phyloP scores from a whole-genome alignment of 2,797 vertebrate species.

The Cuculus canorus region DNA sequence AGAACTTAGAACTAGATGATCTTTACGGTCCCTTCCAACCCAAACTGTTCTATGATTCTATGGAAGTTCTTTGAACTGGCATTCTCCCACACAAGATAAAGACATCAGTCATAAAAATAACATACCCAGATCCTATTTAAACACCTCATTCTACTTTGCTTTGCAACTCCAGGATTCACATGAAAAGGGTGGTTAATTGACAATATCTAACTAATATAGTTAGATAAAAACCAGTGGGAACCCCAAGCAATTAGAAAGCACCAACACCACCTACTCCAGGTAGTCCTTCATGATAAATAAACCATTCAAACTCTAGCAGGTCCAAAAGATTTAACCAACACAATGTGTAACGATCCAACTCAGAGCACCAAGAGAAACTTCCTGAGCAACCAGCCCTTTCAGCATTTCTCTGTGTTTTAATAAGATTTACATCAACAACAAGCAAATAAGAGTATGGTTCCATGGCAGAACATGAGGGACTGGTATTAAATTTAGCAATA shows the following conservation, averaged over 20 bases:
- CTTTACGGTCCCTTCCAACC: no score
- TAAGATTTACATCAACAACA: slow-evolving; percentile 2
- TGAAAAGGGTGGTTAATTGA: not conserved
- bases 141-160: not conserved
- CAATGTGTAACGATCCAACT: not conserved
- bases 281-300: not conserved
- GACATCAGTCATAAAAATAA: not conserved
- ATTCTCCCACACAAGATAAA: not conserved
- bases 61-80: not conserved
- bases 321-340: not conserved
- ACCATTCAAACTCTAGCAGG: not conserved
- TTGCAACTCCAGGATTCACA: not conserved
- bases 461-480: not conserved
- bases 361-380: not conserved
- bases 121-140: not conserved
- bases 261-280: not conserved
- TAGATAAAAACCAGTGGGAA: not conserved
- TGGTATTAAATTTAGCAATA: slow-evolving; percentile 12
- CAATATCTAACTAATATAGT: not conserved
- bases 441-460: not conserved
- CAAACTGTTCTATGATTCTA: no score
- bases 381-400: not conserved
- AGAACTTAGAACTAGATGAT: not conserved
- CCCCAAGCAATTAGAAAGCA: not conserved
- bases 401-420: not conserved